Base-by-base conservation (phyloP, 2,888 invertebrate genomes). In the Catocala fraxini region DNA sequence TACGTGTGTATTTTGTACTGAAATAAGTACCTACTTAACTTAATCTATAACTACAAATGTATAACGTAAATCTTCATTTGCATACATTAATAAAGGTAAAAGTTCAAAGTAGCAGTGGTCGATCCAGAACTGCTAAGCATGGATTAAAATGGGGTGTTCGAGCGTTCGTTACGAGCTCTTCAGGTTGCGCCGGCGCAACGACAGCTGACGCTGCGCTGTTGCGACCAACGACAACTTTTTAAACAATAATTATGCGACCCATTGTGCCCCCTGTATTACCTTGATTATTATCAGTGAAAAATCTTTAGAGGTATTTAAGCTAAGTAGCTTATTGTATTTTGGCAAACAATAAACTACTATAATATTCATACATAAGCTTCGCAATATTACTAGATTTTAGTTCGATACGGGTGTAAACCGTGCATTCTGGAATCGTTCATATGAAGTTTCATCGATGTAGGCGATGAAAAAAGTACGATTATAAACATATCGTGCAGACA, bases 141-240 rank as follows among this genome's bases (percentile, higher is more conserved):
- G 90, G 91, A 92, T 93, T 91, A 92, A 82, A 84, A 81, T 85
- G 82, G 91, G 90, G 88, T 81, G 83, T 77, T 78, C 68, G 70
- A 73, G 65, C 70, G 77, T 70, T 74, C 77, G 77, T 74, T 81
- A 75, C 67, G 72, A 71, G 70, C 87, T 80, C 87, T 86, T 80
- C 81, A 86, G 82, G 79, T 83, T 85, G 88, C 90, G 87, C 88
- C 68, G 78, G 86, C 88, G 88, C 89, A 85, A 79, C 89, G 91
- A 86, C 92, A 92, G 92, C 92, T 92, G 92, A 90, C 88, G 83
- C 71, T 51, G 41, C 56, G 48, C 52, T 67, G 48, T 65, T 6
- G 63, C 59, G 68, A 52, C 65, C 65, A 68, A 66, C 54, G 52
- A 71, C 35, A 48, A 43, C n/a, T 56, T 56, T 70, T 68, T 46